Conservation (phyloP, 2,797 vertebrate species). For the Microctenopoma steveboyesi region DNA sequence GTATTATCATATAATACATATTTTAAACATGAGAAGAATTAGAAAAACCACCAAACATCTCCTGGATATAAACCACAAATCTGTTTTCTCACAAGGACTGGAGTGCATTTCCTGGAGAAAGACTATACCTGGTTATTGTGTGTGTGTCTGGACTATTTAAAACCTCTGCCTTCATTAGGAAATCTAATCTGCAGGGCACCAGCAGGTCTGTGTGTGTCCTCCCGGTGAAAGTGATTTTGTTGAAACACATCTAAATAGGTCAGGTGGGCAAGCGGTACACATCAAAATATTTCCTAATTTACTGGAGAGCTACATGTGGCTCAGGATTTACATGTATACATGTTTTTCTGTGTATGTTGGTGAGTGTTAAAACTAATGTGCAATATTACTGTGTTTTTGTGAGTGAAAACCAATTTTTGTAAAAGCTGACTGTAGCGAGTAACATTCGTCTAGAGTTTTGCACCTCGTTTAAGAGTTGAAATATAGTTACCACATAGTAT, state of each 20-base stretch:
- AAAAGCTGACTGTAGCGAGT: background rate
- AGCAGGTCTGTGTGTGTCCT: constrained; percentile 23
- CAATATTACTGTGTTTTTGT: background rate
- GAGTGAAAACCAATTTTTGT: constrained; percentile 1
- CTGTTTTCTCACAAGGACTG: constrained; percentile 16
- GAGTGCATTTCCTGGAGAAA: constrained; percentile 21
- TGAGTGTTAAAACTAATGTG: background rate
- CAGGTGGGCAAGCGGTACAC: constrained; percentile 19
- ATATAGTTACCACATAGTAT: too few species aligned
- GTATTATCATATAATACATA: too few species aligned
- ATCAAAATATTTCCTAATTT: constrained; percentile 42
- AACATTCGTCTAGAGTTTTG: background rate
- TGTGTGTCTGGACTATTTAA: constrained; percentile 65
- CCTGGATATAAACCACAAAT: background rate
- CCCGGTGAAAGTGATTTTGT: constrained; percentile 52
- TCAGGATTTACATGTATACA: constrained; percentile 16
- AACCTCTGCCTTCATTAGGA: constrained; percentile 54
- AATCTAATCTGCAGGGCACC: constrained; percentile 58
- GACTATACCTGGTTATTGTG: constrained; percentile 36
- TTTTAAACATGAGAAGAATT: background rate
- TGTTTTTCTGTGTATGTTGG: background rate
- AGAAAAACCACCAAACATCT: too few species aligned
- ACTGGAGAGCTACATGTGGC: constrained; percentile 11
- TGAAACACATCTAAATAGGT: constrained; percentile 59
- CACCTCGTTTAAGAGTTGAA: too few species aligned